Percentiles rank a stretch among this genome's conserved stretches.
Evolutionary conservation across 1,140 invertebrate genomes (phyloP).

Genomic region (Cephus cinctus): DNA sequence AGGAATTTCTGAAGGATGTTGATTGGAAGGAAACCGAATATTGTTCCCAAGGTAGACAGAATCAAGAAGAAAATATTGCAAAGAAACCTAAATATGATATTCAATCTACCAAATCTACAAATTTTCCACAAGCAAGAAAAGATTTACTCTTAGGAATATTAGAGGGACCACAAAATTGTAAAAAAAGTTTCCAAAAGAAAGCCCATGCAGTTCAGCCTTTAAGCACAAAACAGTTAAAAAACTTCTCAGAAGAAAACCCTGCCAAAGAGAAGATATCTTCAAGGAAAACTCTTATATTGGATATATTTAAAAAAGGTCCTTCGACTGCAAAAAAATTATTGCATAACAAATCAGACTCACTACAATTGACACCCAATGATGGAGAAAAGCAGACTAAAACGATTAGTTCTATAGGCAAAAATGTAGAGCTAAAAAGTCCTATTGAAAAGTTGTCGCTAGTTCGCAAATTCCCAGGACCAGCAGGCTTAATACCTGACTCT

Average conservation of each 20-base stretch:
- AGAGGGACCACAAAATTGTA: not conserved
- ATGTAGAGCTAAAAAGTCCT: not conserved
- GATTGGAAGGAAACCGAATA: slow-evolving; percentile 12
- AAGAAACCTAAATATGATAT: slow-evolving; percentile 23
- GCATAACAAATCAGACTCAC: slow-evolving; percentile 2
- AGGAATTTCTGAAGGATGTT: slow-evolving; percentile 27
- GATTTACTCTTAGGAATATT: slow-evolving; percentile 6
- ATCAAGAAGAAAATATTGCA: slow-evolving; percentile 6
- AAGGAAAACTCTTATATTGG: slow-evolving; percentile 12
- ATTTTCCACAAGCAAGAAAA: not conserved
- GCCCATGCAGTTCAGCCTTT: not conserved
- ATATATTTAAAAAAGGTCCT: slow-evolving; percentile 11
- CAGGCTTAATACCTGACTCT: slow-evolving; percentile 42
- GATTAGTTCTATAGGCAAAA: not conserved
- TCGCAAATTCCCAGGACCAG: slow-evolving; percentile 51
- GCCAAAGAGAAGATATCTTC: not conserved
- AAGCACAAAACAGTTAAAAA: not conserved
- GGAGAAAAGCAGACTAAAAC: not conserved
- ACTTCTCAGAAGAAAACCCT: not conserved
- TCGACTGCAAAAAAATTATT: not conserved
- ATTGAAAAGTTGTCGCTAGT: slow-evolving; percentile 18
- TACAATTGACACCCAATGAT: not conserved
- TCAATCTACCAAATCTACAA: not conserved
- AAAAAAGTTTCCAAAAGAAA: not conserved
- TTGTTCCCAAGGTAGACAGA: slow-evolving; percentile 1